Evolutionary conservation across 2,113 vertebrate species (phyloP).

Genomic region (Neodontobutis hainanensis): DNA sequence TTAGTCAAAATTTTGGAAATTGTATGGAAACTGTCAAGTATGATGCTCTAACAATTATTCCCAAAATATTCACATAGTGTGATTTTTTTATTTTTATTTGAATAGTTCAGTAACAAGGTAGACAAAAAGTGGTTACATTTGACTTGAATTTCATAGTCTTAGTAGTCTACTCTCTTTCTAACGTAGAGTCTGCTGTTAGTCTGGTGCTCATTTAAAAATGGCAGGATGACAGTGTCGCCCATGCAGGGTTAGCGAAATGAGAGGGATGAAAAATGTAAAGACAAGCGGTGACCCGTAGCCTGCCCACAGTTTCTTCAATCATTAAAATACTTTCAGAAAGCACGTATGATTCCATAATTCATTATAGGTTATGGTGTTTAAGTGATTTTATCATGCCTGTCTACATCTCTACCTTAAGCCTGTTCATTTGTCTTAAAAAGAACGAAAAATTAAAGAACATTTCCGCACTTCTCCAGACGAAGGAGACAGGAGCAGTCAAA

Average conservation of each 20-base stretch:
- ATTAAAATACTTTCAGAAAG: constrained; percentile 80
- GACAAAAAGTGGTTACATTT: not conserved
- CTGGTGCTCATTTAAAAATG: constrained; percentile 75
- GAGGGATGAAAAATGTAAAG: constrained; percentile 74
- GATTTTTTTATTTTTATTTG: no score
- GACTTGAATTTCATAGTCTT: constrained; percentile 34
- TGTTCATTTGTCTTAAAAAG: constrained; percentile 69
- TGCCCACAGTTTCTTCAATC: constrained; percentile 76
- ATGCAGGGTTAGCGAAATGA: constrained; percentile 71
- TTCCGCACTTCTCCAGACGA: constrained; percentile 58
- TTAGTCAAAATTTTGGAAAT: no score
- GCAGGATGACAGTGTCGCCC: constrained; percentile 74
- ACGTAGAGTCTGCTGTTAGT: constrained; percentile 53
- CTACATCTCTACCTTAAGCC: constrained; percentile 68
- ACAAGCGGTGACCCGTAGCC: constrained; percentile 76
- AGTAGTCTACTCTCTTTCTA: constrained; percentile 31
- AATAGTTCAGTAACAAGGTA: no score
- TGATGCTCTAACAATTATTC: no score
- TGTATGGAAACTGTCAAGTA: no score
- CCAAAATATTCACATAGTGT: no score
- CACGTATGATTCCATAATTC: constrained; percentile 68
- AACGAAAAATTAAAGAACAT: constrained; percentile 71
- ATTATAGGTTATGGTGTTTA: constrained; percentile 72
- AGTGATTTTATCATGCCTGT: constrained; percentile 77
- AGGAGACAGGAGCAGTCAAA: constrained; percentile 62